Evolutionary conservation across 2,888 invertebrate species (phyloP).

Genomic region (Kryphioiulus occultus): DNA sequence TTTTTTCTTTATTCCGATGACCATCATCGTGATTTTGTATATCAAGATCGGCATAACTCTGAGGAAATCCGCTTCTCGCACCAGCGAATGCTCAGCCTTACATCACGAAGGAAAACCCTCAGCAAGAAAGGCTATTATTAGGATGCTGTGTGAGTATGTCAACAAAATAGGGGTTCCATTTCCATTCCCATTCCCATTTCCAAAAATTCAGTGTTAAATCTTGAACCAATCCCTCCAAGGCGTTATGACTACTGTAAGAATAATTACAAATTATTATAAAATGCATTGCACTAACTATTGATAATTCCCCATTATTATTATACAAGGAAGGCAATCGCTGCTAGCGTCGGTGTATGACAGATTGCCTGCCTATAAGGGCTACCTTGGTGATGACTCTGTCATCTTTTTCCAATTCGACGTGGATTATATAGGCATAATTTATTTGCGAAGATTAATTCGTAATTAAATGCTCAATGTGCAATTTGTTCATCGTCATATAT

Average conservation of each 20-base stretch:
- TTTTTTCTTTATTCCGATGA: slow-evolving; percentile 79
- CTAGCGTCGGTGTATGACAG: background rate
- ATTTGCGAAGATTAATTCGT: background rate
- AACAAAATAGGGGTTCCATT: background rate
- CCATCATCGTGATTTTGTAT: slow-evolving; percentile 80
- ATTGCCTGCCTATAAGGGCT: background rate
- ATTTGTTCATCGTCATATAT: background rate
- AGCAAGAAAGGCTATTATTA: slow-evolving; percentile 58
- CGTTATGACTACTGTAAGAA: no score
- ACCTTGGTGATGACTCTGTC: background rate
- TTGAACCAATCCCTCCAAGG: background rate
- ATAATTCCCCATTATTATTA: no score
- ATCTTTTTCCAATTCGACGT: background rate
- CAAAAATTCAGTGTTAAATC: background rate
- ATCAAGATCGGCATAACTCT: slow-evolving; percentile 71
- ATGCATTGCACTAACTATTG: no score
- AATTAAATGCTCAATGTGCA: background rate
- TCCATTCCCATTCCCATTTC: no score
- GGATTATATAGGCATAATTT: background rate
- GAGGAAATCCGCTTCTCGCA: slow-evolving; percentile 50
- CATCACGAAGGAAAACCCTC: slow-evolving; percentile 51
- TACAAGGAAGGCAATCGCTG: background rate
- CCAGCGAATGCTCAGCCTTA: slow-evolving; percentile 44
- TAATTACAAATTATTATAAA: background rate
- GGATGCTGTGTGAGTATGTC: slow-evolving; percentile 60